A percentile compares a stretch with the other conserved stretches of the same genome.
phyloP scores from a whole-genome alignment of 2,888 invertebrate species.

The Drosophila neutralis region DNA sequence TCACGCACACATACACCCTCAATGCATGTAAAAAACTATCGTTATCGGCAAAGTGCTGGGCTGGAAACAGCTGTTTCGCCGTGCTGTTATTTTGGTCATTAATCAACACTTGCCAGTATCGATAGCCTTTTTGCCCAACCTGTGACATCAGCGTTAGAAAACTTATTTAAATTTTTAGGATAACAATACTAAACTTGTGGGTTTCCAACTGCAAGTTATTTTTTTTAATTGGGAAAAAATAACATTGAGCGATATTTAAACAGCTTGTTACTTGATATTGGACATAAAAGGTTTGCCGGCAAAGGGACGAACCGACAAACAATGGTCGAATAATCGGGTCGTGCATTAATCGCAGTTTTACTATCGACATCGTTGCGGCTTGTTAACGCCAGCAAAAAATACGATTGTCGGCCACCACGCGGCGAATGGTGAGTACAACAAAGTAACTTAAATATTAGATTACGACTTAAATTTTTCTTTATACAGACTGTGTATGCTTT shows the following conservation, averaged over 20 bases:
- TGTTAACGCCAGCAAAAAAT: conserved; percentile 14
- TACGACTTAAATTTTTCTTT: neutral
- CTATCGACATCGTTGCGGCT: conserved; percentile 15
- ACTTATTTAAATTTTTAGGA: neutral
- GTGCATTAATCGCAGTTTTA: neutral
- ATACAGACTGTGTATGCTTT: conserved; percentile 34
- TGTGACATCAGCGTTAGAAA: neutral
- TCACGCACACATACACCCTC: conserved; percentile 35
- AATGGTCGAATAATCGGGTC: neutral
- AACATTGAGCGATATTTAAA: neutral
- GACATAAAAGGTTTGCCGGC: neutral
- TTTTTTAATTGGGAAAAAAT: neutral
- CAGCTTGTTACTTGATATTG: neutral
- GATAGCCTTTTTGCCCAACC: neutral
- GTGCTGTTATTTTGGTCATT: neutral
- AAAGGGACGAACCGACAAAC: neutral
- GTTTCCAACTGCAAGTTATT: neutral
- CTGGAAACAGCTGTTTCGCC: conserved; percentile 36
- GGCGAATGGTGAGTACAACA: conserved; percentile 25
- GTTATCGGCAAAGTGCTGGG: conserved; percentile 26
- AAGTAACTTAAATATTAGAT: neutral
- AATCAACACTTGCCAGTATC: conserved; percentile 18
- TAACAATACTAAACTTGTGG: neutral
- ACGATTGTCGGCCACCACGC: conserved; percentile 49
- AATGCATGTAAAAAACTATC: conserved; percentile 33